Base-by-base conservation (phyloP, 2,888 invertebrate genomes). In the Pristionchus exspectatus region DNA sequence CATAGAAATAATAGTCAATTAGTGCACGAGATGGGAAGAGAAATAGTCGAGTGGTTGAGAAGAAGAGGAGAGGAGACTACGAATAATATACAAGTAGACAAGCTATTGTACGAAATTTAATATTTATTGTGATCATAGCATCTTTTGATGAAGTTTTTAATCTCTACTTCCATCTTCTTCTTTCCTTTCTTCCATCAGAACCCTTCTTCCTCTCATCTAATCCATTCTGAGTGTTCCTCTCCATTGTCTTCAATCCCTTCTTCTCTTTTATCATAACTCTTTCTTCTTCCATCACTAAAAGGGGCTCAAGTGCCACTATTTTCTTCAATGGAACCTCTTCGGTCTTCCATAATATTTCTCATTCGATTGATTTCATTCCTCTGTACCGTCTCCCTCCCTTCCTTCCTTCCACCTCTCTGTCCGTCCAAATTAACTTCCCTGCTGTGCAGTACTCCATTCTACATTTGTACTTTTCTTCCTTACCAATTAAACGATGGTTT, bases 171-270 rank as follows among this genome's bases (percentile, higher is more conserved):
- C 44, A 30, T 77, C 77, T 18, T 18, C 33, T 69, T 38, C 30
- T 33, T 74, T 30, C 21, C 74, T 14, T 30, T 77, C 77, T 77
- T 44, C 77, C 38, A 72, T 72, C 27, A 18, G 77, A 77, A 77
- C 77, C 44, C 30, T 72, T 72, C 18, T 30, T 72, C 69, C 77
- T 44, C 77, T 77, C 38, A 27, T 77, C 38, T 77, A 77, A 77
- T 77, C 77, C 44, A 38, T 77, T 30, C 24, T 77, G 77, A 77
- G 77, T 77, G 77, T 77, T 77, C 77, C 44, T 44, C 44, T 77
- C 33, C 69, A 77, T 77, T 77, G 38, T 77, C 77, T 77, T 30
- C 77, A 38, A 44, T 44, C 77, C 72, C 77, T 77, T 44, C 77
- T 77, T 77, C 77, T 77, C 44, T 44, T 44, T 44, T 77, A 44